phyloP scores from a whole-genome alignment of 2,113 vertebrate genomes.

The Sminthopsis crassicaudata region DNA sequence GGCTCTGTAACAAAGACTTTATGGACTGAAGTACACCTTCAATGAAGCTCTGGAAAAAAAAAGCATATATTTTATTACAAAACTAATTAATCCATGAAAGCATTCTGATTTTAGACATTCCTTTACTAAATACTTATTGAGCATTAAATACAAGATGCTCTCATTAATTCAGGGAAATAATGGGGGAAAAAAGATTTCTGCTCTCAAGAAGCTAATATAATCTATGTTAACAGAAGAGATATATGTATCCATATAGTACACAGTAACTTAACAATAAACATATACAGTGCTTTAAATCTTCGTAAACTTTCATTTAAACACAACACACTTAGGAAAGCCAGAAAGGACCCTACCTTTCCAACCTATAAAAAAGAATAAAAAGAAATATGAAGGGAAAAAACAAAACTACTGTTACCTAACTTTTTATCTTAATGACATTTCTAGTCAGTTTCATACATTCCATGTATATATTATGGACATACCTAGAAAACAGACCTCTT shows the following conservation, averaged over 20 bases:
- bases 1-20: constrained; percentile 92
- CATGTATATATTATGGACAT: no score
- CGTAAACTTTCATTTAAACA: neutral
- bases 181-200: neutral
- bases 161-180: neutral
- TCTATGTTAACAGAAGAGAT: neutral
- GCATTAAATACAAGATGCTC: neutral
- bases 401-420: no score
- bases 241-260: neutral
- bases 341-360: no score
- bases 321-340: no score
- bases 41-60: constrained; percentile 88
- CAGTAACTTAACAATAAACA: neutral
- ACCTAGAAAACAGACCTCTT: no score
- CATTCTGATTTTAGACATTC: constrained; percentile 24
- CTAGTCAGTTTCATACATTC: no score
- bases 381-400: no score
- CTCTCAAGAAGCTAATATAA: neutral
- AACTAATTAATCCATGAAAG: constrained; percentile 6
- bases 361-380: no score
- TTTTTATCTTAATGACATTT: no score
- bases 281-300: neutral
- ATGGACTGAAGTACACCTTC: constrained; percentile 88
- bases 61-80: constrained; percentile 49
- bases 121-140: constrained; percentile 27